Percentiles rank a stretch among this genome's conserved stretches.
Evolutionary conservation across 1,140 invertebrate genomes (phyloP).

Genomic region (Drosophila albomicans): DNA sequence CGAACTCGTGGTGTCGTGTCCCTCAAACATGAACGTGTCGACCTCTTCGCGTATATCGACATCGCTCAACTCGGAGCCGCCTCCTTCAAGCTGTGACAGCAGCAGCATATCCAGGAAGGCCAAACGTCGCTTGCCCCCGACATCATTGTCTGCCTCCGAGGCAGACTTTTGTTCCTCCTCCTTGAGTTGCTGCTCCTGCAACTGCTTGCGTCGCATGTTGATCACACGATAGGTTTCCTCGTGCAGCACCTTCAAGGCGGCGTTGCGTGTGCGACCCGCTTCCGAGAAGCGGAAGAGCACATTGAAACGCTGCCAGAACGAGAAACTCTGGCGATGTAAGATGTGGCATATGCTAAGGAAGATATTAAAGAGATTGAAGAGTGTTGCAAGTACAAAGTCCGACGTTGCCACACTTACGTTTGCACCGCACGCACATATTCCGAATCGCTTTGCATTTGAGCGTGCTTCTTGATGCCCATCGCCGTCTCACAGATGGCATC

Average conservation of each 20-base stretch:
- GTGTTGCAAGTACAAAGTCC: neutral
- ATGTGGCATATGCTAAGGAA: conserved; percentile 82
- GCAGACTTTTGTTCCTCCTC: conserved; percentile 16
- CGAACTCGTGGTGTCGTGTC: conserved; percentile 91
- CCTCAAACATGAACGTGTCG: conserved; percentile 93
- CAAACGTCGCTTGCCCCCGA: conserved; percentile 85
- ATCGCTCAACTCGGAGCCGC: conserved; percentile 85
- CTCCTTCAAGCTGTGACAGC: conserved; percentile 86
- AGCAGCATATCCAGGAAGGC: conserved; percentile 94
- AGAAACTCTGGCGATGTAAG: conserved; percentile 85
- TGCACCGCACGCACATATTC: conserved; percentile 88
- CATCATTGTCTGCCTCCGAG: conserved; percentile 19
- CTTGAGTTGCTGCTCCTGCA: conserved; percentile 49
- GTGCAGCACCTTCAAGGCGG: conserved; percentile 64
- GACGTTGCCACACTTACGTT: conserved; percentile 56
- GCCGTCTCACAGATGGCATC: conserved; percentile 93
- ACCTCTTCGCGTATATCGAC: conserved; percentile 92
- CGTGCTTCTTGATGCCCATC: conserved; percentile 91
- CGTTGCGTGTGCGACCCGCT: conserved; percentile 46
- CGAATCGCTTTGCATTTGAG: conserved; percentile 86
- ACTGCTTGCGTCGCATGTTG: conserved; percentile 59
- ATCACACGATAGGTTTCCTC: conserved; percentile 77
- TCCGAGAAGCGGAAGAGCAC: conserved; percentile 86
- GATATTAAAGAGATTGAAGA: neutral
- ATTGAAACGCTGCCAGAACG: conserved; percentile 87